Evolutionary conservation across 2,113 vertebrate genomes (phyloP).

Genomic region (Phalacrocorax brasilianus): DNA sequence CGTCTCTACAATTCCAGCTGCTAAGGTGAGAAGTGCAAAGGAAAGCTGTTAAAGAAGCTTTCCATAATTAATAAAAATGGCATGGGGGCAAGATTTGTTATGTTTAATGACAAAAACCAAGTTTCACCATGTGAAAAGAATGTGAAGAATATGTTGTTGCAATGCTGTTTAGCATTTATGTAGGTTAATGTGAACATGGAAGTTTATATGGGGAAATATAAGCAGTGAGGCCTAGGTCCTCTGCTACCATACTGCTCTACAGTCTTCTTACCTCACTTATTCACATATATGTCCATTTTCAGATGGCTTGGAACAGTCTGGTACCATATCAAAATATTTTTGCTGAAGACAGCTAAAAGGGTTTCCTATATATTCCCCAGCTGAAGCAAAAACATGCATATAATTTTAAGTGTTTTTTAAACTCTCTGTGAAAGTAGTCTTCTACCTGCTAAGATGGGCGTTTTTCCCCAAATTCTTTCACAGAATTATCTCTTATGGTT

Average conservation of each 20-base stretch:
- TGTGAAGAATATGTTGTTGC: background rate
- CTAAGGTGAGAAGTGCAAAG: constrained; percentile 70
- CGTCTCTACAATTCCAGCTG: constrained; percentile 70
- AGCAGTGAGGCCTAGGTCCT: background rate
- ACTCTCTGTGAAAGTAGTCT: background rate
- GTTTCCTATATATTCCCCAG: background rate
- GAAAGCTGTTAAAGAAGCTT: background rate
- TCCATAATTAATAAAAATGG: background rate
- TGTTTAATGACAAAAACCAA: background rate
- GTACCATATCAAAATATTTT: background rate
- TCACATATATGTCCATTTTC: background rate
- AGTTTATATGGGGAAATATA: background rate
- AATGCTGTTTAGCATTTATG: background rate
- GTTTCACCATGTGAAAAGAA: background rate
- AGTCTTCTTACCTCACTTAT: background rate
- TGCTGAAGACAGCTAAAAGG: background rate
- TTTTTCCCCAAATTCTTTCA: background rate
- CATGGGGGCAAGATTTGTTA: background rate
- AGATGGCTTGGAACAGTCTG: background rate
- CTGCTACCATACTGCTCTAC: background rate
- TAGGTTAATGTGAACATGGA: background rate
- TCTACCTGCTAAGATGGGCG: background rate
- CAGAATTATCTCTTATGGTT: background rate
- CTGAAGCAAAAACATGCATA: background rate
- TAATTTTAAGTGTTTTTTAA: background rate